A percentile compares a stretch with the other conserved stretches of the same genome.
phyloP scores from a whole-genome alignment of 2,888 invertebrate species.

The Pterobdella sp. region DNA sequence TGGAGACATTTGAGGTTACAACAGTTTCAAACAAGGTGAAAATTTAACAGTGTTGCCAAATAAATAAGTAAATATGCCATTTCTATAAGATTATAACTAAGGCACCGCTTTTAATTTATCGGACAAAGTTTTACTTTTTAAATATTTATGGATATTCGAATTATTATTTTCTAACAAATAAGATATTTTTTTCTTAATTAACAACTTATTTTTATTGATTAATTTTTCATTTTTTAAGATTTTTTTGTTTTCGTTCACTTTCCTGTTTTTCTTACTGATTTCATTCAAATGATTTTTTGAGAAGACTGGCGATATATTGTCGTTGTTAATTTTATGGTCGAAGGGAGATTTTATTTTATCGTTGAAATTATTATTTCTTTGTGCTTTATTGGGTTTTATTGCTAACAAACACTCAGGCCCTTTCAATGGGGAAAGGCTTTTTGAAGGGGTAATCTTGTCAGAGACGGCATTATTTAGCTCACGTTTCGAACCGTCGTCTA shows the following conservation, averaged over 20 bases:
- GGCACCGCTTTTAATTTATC: constrained; percentile 2
- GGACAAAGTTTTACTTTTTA: not conserved
- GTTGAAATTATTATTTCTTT: not conserved
- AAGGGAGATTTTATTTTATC: not conserved
- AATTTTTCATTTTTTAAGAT: not conserved
- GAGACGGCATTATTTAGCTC: too few relatives aligned
- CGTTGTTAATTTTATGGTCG: not conserved
- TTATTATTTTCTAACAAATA: not conserved
- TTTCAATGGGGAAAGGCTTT: too few relatives aligned
- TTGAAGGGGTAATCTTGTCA: too few relatives aligned
- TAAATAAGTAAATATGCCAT: not conserved
- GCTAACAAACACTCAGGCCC: too few relatives aligned
- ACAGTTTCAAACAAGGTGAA: too few relatives aligned
- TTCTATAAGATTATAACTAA: not conserved
- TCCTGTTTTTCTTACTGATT: not conserved
- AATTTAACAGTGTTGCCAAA: too few relatives aligned
- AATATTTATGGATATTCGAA: constrained; percentile 1
- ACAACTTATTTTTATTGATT: not conserved
- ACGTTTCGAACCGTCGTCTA: too few relatives aligned
- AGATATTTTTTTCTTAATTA: not conserved
- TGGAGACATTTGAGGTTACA: too few relatives aligned
- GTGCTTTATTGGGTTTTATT: not conserved
- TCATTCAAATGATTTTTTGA: not conserved
- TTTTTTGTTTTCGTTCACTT: not conserved
- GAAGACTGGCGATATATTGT: not conserved